A percentile compares a stretch with the other conserved stretches of the same genome.
phyloP scores from a whole-genome alignment of 2,797 vertebrate genomes.

The Alca torda region DNA sequence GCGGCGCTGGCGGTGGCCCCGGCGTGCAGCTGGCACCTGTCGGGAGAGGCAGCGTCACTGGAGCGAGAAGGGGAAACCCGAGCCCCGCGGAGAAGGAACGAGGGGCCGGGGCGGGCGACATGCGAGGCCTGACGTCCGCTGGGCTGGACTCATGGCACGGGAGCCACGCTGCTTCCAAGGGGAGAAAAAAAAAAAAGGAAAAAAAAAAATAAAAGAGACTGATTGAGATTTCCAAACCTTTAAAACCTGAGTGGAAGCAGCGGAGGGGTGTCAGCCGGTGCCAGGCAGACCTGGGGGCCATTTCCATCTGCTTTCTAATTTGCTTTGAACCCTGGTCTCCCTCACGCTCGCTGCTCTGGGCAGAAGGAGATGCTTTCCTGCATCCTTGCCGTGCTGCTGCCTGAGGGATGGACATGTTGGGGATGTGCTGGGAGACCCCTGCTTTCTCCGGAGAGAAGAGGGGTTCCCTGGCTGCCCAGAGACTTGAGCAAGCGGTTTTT shows the following conservation, averaged over 20 bases:
- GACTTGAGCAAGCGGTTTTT: background rate
- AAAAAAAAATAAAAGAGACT: background rate
- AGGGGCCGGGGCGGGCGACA: background rate
- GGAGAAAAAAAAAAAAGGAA: background rate
- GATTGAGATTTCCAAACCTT: background rate
- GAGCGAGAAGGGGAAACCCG: background rate
- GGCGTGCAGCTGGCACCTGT: background rate
- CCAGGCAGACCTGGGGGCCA: fast-evolving
- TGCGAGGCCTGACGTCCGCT: background rate
- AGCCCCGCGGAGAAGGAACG: background rate
- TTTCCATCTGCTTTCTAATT: fast-evolving
- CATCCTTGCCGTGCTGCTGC: background rate
- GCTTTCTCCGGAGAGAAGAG: background rate
- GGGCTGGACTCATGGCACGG: background rate
- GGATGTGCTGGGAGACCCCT: background rate
- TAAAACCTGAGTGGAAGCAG: background rate
- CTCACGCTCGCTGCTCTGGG: fast-evolving
- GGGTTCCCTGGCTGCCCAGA: background rate
- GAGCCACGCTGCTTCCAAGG: background rate
- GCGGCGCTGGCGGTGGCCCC: background rate
- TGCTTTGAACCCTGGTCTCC: background rate
- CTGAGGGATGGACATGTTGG: fast-evolving
- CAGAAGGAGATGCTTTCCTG: background rate
- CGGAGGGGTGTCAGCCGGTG: background rate
- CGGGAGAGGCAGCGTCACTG: background rate